These are phyloP conservation scores for Acromyrmex charruanus DNA, from an alignment of 1,140 invertebrate genomes.

Conservation along the genomic window DNA sequence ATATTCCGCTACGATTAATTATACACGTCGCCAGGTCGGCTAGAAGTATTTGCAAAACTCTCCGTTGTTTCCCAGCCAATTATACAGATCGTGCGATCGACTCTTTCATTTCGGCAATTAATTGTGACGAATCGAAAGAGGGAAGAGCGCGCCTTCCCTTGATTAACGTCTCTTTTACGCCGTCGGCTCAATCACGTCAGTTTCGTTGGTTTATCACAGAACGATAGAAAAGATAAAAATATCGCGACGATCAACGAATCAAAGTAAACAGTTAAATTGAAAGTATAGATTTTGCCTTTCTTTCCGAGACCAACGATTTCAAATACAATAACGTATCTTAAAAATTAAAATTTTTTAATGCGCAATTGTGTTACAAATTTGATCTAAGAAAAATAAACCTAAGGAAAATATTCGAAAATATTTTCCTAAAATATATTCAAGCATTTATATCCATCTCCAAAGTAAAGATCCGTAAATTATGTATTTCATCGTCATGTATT, in stretches of 20 bases:
- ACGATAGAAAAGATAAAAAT: slow-evolving; percentile 11
- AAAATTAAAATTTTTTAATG: neutral
- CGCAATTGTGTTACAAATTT: neutral
- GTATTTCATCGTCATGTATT: neutral
- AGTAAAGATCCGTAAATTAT: neutral
- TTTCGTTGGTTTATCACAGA: slow-evolving; percentile 17
- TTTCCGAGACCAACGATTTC: neutral
- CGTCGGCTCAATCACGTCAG: slow-evolving; percentile 31
- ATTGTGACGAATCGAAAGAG: slow-evolving; percentile 52
- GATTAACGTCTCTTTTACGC: slow-evolving; percentile 38
- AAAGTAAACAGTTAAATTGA: slow-evolving; percentile 15
- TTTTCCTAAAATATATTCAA: neutral
- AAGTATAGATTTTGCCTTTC: neutral
- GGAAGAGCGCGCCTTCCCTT: slow-evolving; percentile 38
- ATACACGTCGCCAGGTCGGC: slow-evolving; percentile 57
- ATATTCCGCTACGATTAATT: slow-evolving; percentile 76
- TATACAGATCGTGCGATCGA: slow-evolving; percentile 53
- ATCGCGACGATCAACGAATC: neutral
- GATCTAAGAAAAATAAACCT: neutral
- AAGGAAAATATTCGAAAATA: neutral
- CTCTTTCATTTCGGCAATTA: slow-evolving; percentile 64
- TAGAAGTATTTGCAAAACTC: slow-evolving; percentile 54
- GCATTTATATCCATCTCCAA: neutral
- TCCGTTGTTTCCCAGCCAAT: slow-evolving; percentile 41
- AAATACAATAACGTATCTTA: neutral